Base-by-base conservation (phyloP, 2,797 vertebrate species). In the Chelmon rostratus region DNA sequence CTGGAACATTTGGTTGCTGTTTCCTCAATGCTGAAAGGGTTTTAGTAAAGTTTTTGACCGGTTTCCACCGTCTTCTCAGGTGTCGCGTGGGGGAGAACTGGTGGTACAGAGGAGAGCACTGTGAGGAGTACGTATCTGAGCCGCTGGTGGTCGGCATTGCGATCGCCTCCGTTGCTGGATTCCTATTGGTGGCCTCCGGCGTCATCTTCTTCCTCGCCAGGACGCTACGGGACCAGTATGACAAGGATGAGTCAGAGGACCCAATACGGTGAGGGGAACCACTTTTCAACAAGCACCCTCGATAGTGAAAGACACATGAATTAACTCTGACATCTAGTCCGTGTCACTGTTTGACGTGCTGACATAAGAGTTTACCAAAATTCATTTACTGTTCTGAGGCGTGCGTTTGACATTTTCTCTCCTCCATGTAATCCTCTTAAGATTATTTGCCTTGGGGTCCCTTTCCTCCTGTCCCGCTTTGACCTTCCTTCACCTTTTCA, bases 21-120 rank as follows among this genome's bases (percentile, higher is more conserved):
- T 67, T 12, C 9, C 8, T 46, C 50, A 52, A 23, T 37, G 16
- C 5, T 57, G 44, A 6, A 53, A 65, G 1, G 12, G 31, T 57
- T 33, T 56, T 21, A 13, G 9, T 5, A 19, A 47, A n/a, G 33
- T 46, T 57, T 76, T 50, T 7, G 33, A 76, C 19, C 50, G 21
- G 23, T 47, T 7, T 42, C 19, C 19, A 12, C 62, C 0, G 1
- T 78, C n/a, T 11, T 61, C 16, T 19, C 79, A 99, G 98, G 88
- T 99, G 98, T 86, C 97, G 97, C 4, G 98, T 99, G 0, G 98
- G 97, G 72, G 97, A 99, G 89, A 99, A 99, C 91, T 99, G 98
- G 98, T 99, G 98, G 98, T 98, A 99, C 91, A 92, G 97, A 87
- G 98, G 98, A 6, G 96, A 99, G 71, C 98, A 97, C 87, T 99